phyloP scores from a whole-genome alignment of 2,888 invertebrate species.

The Microctonus brassicae region DNA sequence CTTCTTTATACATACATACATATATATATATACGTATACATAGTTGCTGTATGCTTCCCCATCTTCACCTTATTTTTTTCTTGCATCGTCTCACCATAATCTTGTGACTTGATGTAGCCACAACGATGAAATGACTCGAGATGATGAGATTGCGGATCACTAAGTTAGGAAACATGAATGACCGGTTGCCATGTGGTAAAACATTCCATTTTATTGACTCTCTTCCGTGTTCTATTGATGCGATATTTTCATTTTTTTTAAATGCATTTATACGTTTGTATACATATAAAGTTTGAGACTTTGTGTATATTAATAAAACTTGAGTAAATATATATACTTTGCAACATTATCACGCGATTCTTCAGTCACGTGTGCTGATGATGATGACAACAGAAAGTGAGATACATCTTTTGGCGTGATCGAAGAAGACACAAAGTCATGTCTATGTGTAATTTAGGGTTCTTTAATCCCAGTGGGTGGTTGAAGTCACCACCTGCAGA shows the following conservation, averaged over 20 bases:
- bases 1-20: not conserved
- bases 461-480: slow-evolving; percentile 68
- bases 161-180: not conserved
- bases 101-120: slow-evolving; percentile 7
- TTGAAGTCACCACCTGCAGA: slow-evolving; percentile 64
- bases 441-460: slow-evolving; percentile 69
- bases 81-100: not conserved
- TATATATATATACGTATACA: not conserved
- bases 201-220: slow-evolving; percentile 12
- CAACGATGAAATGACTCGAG: slow-evolving; percentile 1
- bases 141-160: slow-evolving; percentile 2
- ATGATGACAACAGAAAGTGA: not conserved
- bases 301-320: too few relatives aligned
- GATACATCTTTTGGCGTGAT: slow-evolving; percentile 48
- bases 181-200: not conserved
- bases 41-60: not conserved
- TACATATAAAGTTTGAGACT: too few relatives aligned
- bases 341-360: not conserved
- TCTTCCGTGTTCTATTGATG: too few relatives aligned
- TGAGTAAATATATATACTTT: too few relatives aligned
- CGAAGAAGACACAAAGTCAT: slow-evolving; percentile 66
- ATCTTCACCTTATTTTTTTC: slow-evolving; percentile 3
- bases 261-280: too few relatives aligned
- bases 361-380: not conserved
- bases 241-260: slow-evolving; percentile 15